Percentiles rank a stretch among this genome's conserved stretches.
phyloP scores from a whole-genome alignment of 1,140 invertebrate genomes.

The Tribolium castaneum region DNA sequence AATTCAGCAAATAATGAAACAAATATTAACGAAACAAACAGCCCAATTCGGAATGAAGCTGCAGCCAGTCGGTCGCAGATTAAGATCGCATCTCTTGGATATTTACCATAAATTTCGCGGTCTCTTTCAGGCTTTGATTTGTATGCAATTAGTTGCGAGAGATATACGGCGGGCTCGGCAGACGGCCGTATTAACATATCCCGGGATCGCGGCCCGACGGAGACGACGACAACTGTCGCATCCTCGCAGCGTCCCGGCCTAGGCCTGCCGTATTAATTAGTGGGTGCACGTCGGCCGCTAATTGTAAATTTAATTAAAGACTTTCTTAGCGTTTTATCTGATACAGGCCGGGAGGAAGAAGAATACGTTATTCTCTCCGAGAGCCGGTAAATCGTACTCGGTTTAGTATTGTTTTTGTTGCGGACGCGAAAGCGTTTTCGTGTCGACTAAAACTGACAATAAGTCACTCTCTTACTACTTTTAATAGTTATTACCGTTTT shows the following conservation, averaged over 20 bases:
- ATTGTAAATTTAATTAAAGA: conserved; percentile 61
- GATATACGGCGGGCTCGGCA: conserved; percentile 48
- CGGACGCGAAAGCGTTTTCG: conserved; percentile 19
- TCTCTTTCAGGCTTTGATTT: conserved; percentile 60
- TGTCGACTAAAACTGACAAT: conserved; percentile 16
- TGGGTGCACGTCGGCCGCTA: conserved; percentile 59
- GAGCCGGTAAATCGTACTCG: neutral
- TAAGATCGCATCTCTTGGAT: conserved; percentile 62
- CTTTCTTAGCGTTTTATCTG: conserved; percentile 52
- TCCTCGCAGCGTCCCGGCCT: conserved; percentile 31
- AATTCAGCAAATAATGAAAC: conserved; percentile 41
- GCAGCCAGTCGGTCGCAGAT: conserved; percentile 52
- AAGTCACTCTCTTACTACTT: conserved; percentile 2
- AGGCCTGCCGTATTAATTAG: conserved; percentile 57
- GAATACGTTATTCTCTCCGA: conserved; percentile 55
- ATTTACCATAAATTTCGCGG: conserved; percentile 61
- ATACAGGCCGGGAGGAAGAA: conserved; percentile 52
- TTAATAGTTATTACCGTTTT: neutral
- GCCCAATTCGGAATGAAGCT: conserved; percentile 45
- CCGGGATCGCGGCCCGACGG: conserved; percentile 29
- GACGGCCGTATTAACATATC: conserved; percentile 52
- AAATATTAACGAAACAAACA: conserved; percentile 49
- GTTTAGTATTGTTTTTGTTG: neutral
- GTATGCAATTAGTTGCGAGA: conserved; percentile 60
- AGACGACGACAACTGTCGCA: conserved; percentile 39